Percentiles rank a stretch among this genome's conserved stretches.
Evolutionary conservation across 1,140 invertebrate species (phyloP).

Genomic region (Conus ventricosus): DNA sequence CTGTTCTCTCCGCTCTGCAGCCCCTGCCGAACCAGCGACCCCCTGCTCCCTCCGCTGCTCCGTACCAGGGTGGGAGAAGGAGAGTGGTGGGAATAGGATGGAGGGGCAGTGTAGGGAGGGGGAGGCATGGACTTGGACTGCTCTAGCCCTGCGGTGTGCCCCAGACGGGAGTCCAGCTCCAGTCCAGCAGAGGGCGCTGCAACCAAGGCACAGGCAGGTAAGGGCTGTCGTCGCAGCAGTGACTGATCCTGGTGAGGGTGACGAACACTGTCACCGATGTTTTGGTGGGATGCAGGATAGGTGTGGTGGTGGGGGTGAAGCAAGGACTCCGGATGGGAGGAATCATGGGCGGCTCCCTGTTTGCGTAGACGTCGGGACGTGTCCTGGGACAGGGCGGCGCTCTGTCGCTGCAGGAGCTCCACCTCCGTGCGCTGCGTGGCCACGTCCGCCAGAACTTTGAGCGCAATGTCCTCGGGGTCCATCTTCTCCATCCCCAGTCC

Average conservation of each 20-base stretch:
- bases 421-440: constrained; percentile 57
- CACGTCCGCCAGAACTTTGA: constrained; percentile 66
- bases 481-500: constrained; percentile 47
- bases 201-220: background rate
- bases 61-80: constrained; percentile 2
- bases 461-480: constrained; percentile 60
- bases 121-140: background rate
- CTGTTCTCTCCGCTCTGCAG: constrained; percentile 51
- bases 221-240: background rate
- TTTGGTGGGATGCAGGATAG: background rate
- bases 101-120: constrained; percentile 24
- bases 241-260: background rate
- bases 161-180: background rate
- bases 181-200: background rate
- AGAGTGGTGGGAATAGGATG: constrained; percentile 30
- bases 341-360: background rate
- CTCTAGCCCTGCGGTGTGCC: background rate
- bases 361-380: constrained; percentile 39
- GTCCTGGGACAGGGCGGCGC: constrained; percentile 51
- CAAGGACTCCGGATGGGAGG: background rate
- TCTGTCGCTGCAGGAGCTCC: constrained; percentile 63
- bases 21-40: background rate
- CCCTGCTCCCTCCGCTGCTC: background rate
- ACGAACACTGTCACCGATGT: background rate
- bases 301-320: background rate